These are phyloP conservation scores for Scalopus aquaticus DNA, from an alignment of 2,113 vertebrate species.

Conservation along the genomic window DNA sequence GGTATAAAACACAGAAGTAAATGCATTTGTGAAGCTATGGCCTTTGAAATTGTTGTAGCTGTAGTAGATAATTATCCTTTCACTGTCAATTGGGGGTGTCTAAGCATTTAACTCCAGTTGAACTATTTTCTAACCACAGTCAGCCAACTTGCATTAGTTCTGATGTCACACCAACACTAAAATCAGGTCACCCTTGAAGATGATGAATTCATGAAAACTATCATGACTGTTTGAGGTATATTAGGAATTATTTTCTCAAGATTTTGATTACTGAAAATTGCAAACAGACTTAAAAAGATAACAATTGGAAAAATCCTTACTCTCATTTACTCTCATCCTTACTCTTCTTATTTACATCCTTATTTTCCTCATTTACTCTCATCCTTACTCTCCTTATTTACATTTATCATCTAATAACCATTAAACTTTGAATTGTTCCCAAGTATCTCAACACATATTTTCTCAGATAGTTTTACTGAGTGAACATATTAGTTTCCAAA, in stretches of 20 bases:
- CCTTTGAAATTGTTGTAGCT: background rate
- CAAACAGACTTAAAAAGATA: background rate
- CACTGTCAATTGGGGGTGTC: background rate
- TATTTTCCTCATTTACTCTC: no score
- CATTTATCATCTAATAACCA: background rate
- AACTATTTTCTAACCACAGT: background rate
- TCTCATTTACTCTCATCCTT: no score
- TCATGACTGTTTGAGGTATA: background rate
- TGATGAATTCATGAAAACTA: background rate
- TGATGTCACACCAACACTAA: background rate
- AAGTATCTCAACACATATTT: background rate
- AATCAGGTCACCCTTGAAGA: background rate
- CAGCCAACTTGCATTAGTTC: background rate
- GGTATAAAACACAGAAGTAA: background rate
- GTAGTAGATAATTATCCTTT: background rate
- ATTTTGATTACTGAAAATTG: background rate
- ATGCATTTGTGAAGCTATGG: background rate
- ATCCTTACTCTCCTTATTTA: no score
- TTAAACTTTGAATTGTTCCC: background rate
- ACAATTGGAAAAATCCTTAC: background rate
- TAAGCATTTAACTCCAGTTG: background rate
- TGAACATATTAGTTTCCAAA: background rate
- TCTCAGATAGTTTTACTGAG: background rate
- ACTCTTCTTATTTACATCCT: no score
- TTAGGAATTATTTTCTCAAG: background rate